Base-by-base conservation (phyloP, 2,888 invertebrate species). In the Coelopa pilipes region DNA sequence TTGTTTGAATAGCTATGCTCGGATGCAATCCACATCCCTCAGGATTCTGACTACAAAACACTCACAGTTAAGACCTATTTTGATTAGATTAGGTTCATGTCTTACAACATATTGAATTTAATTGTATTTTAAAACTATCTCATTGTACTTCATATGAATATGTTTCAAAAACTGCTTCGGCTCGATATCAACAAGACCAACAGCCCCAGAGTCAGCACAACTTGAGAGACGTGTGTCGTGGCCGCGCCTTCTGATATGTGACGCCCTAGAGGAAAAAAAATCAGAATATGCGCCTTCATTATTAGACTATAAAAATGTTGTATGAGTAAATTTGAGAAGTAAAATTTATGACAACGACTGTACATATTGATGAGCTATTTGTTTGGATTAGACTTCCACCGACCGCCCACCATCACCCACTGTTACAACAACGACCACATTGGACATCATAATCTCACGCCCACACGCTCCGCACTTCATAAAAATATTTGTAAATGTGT, bases 161-260 rank as follows among this genome's bases (percentile, higher is more conserved):
- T 49, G 46, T n/a, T 71, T 50, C 24, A 71, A 21, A 71, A 63
- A 71, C 21, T 19, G 19, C 46, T 19, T 10, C 65, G 46, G 46
- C 63, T 53, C 46, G 46, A 71, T 34, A 19, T 3, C 60, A 55
- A 45, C 21, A 55, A 46, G 3, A 71, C 46, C 21, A 63, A 21
- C 46, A 71, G 53, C 46, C 63, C n/a, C n/a, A 65, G 21, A 13
- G 24, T 19, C 15, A 71, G 34, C 19, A 63, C 19, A 12, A 13
- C 13, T 11, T 21, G 19, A 46, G 65, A 49, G n/a, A 45, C 21
- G 24, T 19, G 10, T 45, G 15, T 63, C 45, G 63, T 46, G 19
- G 13, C n/a, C 24, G 80, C 68, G 72, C 80, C 81, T n/a, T 77
- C 77, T 34, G 84, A 82, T 73, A 84, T 83, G 75, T 82, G 83